Conservation (phyloP, 2,113 vertebrate genomes). For the Excalfactoria chinensis region DNA sequence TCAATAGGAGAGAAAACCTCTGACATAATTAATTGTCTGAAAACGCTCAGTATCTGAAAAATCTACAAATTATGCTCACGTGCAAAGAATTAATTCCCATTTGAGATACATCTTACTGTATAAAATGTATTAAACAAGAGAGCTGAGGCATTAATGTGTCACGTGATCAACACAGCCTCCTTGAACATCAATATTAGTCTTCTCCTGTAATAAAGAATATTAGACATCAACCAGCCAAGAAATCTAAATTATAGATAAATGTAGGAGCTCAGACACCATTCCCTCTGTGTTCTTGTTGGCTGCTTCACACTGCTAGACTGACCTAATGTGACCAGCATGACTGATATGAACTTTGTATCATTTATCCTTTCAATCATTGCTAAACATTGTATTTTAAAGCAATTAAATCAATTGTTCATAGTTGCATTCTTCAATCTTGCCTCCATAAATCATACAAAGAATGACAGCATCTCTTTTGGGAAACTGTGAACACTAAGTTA, state of each 20-base stretch:
- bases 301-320: neutral
- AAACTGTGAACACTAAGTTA: neutral
- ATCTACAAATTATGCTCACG: neutral
- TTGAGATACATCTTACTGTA: neutral
- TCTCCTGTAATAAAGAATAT: neutral
- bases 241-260: neutral
- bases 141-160: neutral
- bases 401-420: neutral
- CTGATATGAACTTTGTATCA: neutral
- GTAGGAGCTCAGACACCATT: neutral
- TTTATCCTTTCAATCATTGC: neutral
- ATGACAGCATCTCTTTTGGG: neutral
- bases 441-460: neutral
- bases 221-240: neutral
- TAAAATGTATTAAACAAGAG: neutral
- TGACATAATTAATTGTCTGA: constrained; percentile 10
- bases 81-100: constrained; percentile 32
- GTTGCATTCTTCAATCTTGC: neutral
- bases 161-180: neutral
- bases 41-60: constrained; percentile 25
- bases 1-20: neutral
- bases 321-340: neutral
- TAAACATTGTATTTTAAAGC: neutral
- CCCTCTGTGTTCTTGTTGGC: neutral
- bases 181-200: neutral